phyloP scores from a whole-genome alignment of 2,888 invertebrate genomes.

The Drosophila cognata region DNA sequence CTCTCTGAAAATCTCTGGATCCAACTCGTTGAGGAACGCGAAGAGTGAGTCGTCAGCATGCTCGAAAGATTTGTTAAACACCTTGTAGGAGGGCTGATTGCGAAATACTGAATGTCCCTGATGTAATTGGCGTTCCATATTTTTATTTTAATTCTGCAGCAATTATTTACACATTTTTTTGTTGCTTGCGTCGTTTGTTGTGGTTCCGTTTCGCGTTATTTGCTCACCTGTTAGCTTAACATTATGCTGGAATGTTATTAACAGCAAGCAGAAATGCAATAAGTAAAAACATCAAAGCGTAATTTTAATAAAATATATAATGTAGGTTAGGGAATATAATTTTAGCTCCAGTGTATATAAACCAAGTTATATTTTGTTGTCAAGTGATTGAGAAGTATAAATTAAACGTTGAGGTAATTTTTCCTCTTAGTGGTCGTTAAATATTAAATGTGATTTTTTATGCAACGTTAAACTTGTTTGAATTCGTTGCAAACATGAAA shows the following conservation, averaged over 20 bases:
- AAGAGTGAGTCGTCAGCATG: constrained; percentile 69
- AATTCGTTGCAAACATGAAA: background rate
- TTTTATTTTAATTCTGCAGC: background rate
- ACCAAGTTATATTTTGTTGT: background rate
- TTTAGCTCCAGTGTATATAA: background rate
- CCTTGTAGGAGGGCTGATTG: constrained; percentile 72
- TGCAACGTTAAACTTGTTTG: constrained; percentile 49
- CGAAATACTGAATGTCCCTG: constrained; percentile 54
- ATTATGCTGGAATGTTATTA: constrained; percentile 6
- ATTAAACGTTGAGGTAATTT: background rate
- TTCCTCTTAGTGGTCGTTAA: background rate
- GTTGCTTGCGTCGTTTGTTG: constrained; percentile 4
- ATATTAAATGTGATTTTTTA: constrained; percentile 25
- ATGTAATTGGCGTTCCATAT: constrained; percentile 32
- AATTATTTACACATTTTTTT: background rate
- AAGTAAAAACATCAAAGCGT: background rate
- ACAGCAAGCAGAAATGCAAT: constrained; percentile 11
- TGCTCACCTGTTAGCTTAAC: background rate
- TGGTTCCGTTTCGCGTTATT: constrained; percentile 5
- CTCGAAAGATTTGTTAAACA: constrained; percentile 78
- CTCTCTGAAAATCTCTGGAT: constrained; percentile 47
- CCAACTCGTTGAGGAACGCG: constrained; percentile 72
- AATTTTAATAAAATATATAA: background rate
- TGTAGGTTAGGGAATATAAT: background rate
- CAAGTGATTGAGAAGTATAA: background rate